Evolutionary conservation across 23 tunicate species (phyloP).

Genomic region (Trididemnum clinides): DNA sequence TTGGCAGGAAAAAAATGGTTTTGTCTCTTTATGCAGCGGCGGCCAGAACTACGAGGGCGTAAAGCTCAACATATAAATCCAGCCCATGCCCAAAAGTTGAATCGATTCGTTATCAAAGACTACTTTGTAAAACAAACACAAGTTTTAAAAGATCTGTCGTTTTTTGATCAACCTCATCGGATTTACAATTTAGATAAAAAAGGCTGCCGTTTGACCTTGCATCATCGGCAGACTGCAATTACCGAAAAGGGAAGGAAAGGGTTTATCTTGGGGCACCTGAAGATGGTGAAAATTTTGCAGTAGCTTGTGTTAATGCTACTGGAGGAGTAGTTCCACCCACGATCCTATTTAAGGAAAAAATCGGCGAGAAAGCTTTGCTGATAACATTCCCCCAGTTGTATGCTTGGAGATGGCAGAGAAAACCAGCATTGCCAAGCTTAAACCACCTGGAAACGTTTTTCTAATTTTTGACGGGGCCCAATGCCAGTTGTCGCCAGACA

Average conservation of each 20-base stretch:
- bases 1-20: conserved; percentile 11
- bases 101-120: not conserved
- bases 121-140: not conserved
- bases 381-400: not conserved
- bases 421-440: not conserved
- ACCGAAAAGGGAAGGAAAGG: not conserved
- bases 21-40: not conserved
- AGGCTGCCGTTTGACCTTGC: conserved; percentile 16
- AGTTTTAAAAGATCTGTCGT: not conserved
- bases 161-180: conserved; percentile 1
- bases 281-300: not conserved
- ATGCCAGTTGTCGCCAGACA: not conserved
- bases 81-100: not conserved
- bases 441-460: not conserved
- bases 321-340: conserved; percentile 3
- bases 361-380: not conserved
- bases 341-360: conserved; percentile 1
- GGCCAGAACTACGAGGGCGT: not conserved
- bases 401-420: not conserved
- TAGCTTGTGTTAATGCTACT: too few relatives aligned
- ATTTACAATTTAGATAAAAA: not conserved
- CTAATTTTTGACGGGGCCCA: not conserved
- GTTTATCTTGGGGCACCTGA: not conserved
- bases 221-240: not conserved
- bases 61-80: conserved; percentile 13